These are phyloP conservation scores for Catharus bicknelli DNA, from an alignment of 2,113 vertebrate species.

Conservation along the genomic window DNA sequence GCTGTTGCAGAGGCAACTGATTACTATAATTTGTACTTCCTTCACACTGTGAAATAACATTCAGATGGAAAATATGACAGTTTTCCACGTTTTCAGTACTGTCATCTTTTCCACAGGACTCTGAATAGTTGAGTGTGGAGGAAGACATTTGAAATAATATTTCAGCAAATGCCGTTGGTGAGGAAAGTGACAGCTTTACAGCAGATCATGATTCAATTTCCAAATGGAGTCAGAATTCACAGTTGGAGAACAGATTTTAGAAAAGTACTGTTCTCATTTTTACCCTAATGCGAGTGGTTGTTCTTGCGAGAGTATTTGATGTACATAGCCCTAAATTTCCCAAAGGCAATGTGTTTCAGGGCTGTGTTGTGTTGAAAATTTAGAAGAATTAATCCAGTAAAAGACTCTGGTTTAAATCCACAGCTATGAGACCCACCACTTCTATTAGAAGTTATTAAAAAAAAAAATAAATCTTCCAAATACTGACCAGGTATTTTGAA, in stretches of 20 bases:
- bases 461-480: not conserved
- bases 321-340: not conserved
- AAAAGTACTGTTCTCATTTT: not conserved
- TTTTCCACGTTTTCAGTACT: not conserved
- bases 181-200: slow-evolving; percentile 2
- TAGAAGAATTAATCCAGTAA: not conserved
- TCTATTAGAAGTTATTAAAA: not conserved
- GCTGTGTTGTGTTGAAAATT: not conserved
- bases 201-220: not conserved
- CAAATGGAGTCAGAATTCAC: not conserved
- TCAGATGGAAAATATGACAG: slow-evolving; percentile 21
- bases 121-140: not conserved
- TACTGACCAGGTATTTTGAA: not conserved
- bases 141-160: slow-evolving; percentile 9
- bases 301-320: not conserved
- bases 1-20: slow-evolving; percentile 12
- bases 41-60: slow-evolving; percentile 33
- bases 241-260: not conserved
- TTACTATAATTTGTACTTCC: slow-evolving; percentile 24
- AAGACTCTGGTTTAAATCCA: not conserved
- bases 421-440: not conserved
- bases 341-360: not conserved
- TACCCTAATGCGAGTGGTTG: not conserved
- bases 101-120: slow-evolving; percentile 20
- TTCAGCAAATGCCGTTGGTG: slow-evolving; percentile 20